Percentiles rank a stretch among this genome's conserved stretches.
These are phyloP conservation scores for Gobio gobio DNA, from an alignment of 2,113 vertebrate species.

Conservation along the genomic window DNA sequence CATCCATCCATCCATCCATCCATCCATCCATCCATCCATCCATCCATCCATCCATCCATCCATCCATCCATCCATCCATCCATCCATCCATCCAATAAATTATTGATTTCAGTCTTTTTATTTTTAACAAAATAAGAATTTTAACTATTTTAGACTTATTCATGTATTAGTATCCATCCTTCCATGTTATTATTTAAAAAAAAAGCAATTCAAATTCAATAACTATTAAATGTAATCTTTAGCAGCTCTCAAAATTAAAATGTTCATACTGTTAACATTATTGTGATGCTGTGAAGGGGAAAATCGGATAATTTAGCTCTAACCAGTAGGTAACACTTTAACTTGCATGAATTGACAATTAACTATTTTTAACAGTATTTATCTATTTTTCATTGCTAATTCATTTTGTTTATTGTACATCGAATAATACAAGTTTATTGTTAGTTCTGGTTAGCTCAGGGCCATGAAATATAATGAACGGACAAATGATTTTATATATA, in stretches of 20 bases:
- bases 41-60: neutral
- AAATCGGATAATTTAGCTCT: too few species aligned
- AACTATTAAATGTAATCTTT: neutral
- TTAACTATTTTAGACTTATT: too few species aligned
- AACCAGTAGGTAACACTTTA: too few species aligned
- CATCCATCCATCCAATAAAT: too few species aligned
- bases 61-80: too few species aligned
- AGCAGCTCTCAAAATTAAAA: neutral
- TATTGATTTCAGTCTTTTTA: too few species aligned
- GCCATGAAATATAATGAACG: neutral
- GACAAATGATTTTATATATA: too few species aligned
- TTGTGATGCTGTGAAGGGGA: too few species aligned
- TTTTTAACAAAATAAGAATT: too few species aligned
- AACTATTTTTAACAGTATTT: neutral
- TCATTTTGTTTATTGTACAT: neutral
- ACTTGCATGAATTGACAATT: neutral
- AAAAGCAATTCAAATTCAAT: neutral
- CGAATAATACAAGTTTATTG: neutral
- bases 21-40: neutral
- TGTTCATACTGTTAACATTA: too few species aligned
- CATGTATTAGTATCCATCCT: too few species aligned
- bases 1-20: neutral
- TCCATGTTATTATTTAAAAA: neutral
- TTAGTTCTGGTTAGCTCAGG: neutral
- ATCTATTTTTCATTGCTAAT: neutral